Conservation (phyloP, 2,113 vertebrate genomes). For the Etia nguti region DNA sequence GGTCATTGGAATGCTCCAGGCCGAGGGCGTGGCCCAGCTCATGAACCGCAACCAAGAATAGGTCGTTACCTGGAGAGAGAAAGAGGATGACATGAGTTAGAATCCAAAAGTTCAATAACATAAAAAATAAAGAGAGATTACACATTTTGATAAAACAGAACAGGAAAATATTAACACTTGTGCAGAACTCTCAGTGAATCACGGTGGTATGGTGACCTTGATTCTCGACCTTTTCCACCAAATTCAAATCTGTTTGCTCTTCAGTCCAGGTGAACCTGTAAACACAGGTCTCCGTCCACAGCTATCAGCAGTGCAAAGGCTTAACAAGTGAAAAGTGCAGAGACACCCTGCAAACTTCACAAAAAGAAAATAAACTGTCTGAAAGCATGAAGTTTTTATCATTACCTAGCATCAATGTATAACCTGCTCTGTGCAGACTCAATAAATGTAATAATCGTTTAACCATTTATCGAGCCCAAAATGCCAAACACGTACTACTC, state of each 20-base stretch:
- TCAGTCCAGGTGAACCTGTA: not conserved
- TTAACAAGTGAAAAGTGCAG: not conserved
- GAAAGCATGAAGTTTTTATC: not conserved
- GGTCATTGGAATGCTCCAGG: constrained; percentile 78
- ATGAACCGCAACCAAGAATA: constrained; percentile 80
- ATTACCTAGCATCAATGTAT: not conserved
- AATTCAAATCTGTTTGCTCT: not conserved
- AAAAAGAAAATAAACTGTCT: not conserved
- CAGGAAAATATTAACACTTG: not conserved
- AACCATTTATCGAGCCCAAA: not conserved
- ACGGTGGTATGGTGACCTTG: not conserved
- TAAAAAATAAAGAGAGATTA: not conserved
- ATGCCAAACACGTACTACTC: not conserved
- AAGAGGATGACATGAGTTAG: not conserved
- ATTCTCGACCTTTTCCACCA: not conserved
- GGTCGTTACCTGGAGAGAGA: constrained; percentile 67
- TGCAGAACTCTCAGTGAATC: not conserved
- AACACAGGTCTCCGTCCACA: not conserved
- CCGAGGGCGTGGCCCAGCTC: constrained; percentile 79
- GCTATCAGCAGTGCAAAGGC: not conserved
- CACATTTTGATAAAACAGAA: not conserved
- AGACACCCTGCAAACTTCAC: not conserved
- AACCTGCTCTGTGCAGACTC: not conserved
- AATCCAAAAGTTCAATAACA: not conserved
- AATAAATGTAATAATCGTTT: not conserved